Evolutionary conservation across 2,888 invertebrate species (phyloP), one percentile per base, ranked within the genome.

Genomic region (Nezara viridula): DNA sequence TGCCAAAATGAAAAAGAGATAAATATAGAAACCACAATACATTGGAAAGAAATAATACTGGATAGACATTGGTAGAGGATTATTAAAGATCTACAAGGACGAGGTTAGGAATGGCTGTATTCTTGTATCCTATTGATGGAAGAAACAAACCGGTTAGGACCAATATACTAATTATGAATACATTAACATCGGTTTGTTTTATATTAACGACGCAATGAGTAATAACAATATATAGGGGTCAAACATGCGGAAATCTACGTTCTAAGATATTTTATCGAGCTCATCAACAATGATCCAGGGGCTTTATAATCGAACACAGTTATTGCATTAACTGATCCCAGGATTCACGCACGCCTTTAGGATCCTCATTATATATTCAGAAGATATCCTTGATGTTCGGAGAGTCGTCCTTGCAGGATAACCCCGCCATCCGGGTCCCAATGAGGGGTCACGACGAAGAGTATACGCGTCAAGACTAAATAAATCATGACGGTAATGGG

Each of bases 391-490:
- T 81, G 81, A 37, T 44, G 40, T 24, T 81, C 10, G 81, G 4
- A 44, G 44, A n/a, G 10, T 24, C 81, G 81, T 47, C 81, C 81
- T 81, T 81, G 81, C 24, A 44, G 44, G 44, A 81, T 47, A n/a
- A 40, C 81, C 81, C 44, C 81, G 81, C 81, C 81, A 81, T 81
- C 81, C 81, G 81, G 81, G 44, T 81, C 7, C n/a, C 44, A 21
- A 37, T 37, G 77, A 73, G 66, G 81, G 44, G 81, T 81, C 81
- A 81, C 81, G 81, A 81, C 44, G 81, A 44, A 81, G 81, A 81
- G 81, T 44, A 47, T 81, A 44, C 81, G 44, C 81, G n/a, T 44
- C 81, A n/a, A 81, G 81, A 81, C 24, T 40, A 47, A 47, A 81
- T 81, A 81, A 81, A 81, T 81, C 81, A 81, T 44, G 44, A 44